Percentiles rank a stretch among this genome's conserved stretches.
These are phyloP conservation scores for Pyrocephalus nanus DNA, from an alignment of 2,797 vertebrate species.

Conservation along the genomic window DNA sequence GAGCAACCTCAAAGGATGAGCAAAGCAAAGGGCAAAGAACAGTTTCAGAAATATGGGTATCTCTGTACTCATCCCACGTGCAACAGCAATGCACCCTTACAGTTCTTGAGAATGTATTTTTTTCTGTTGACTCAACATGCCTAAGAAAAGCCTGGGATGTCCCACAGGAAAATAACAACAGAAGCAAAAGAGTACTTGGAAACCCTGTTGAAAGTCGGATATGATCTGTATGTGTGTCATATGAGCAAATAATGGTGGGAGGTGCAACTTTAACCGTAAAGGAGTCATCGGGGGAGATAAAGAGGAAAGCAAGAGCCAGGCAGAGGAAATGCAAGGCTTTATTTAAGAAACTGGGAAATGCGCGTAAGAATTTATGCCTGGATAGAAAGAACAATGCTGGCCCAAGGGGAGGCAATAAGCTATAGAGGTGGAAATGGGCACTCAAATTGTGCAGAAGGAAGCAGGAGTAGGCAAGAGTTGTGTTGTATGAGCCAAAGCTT, in stretches of 20 bases:
- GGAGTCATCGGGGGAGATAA: not conserved
- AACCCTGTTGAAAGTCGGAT: not conserved
- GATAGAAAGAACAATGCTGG: not conserved
- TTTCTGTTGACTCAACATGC: not conserved
- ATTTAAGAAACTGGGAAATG: not conserved
- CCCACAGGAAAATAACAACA: not conserved
- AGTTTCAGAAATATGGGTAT: not conserved
- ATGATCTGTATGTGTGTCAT: accelerated
- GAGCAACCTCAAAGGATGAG: not conserved
- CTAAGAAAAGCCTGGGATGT: not conserved
- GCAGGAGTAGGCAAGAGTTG: not conserved
- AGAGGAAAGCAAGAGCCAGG: not conserved
- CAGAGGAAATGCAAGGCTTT: not conserved
- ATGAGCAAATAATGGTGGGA: not conserved
- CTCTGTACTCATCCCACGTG: accelerated
- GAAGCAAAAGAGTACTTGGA: not conserved
- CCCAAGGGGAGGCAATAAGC: not conserved
- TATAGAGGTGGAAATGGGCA: not conserved
- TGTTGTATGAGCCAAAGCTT: not conserved
- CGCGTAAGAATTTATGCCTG: not conserved
- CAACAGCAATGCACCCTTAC: not conserved
- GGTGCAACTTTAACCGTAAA: not conserved
- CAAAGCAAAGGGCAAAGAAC: not conserved
- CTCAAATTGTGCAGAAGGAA: not conserved
- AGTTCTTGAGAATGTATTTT: not conserved